Evolutionary conservation across 2,113 vertebrate species (phyloP).

Genomic region (Tachysurus vachellii): DNA sequence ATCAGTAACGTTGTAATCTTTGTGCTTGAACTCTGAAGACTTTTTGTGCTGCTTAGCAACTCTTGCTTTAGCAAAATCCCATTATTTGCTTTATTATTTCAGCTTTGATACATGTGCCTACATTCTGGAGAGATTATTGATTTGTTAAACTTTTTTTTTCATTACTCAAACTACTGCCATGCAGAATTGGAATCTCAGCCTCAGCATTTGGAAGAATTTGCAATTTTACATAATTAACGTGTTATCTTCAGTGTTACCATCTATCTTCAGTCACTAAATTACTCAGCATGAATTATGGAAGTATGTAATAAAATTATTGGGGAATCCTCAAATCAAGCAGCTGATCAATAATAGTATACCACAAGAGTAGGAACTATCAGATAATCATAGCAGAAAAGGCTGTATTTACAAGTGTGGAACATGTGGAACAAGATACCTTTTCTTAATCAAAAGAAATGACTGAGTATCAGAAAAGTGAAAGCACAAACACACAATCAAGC

Average conservation of each 20-base stretch:
- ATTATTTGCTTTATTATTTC: neutral
- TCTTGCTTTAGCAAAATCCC: neutral
- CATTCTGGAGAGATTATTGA: neutral
- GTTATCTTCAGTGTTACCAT: neutral
- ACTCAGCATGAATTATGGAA: neutral
- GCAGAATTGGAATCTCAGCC: neutral
- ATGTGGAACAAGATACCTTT: neutral
- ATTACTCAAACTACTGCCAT: neutral
- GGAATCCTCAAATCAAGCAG: neutral
- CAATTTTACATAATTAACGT: neutral
- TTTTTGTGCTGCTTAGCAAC: neutral
- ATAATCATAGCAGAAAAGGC: neutral
- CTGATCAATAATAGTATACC: neutral
- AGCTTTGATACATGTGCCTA: neutral
- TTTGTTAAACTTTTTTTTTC: neutral
- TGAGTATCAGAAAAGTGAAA: neutral
- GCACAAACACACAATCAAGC: neutral
- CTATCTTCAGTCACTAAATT: neutral
- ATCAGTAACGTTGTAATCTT: neutral
- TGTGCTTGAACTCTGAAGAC: neutral
- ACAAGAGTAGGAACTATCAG: neutral
- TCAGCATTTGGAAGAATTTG: neutral
- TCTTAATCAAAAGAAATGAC: neutral
- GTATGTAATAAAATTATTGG: neutral
- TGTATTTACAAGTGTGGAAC: neutral